Evolutionary conservation across 2,113 vertebrate genomes (phyloP).

Genomic region (Xenopus tropicalis): DNA sequence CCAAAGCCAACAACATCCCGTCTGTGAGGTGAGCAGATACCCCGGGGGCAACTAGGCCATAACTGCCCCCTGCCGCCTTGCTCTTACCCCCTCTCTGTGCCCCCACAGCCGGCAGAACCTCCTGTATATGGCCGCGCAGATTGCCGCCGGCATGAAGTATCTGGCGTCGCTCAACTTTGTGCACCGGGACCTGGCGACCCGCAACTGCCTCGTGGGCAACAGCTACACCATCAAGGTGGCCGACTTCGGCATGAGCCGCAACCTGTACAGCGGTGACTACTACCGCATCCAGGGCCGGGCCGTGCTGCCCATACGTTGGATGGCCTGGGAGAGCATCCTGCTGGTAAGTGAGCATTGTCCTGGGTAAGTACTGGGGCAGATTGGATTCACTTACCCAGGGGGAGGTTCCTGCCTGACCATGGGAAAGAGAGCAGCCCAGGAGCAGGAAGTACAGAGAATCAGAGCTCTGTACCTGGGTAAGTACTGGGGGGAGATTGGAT

Average conservation of each 20-base stretch:
- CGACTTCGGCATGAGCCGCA: constrained; percentile 81
- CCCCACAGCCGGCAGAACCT: constrained; percentile 66
- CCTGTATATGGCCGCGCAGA: constrained; percentile 80
- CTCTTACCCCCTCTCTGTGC: background rate
- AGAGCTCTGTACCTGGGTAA: no score
- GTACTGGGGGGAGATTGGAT: no score
- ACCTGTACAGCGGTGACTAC: constrained; percentile 82
- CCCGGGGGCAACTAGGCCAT: no score
- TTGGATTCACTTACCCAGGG: no score
- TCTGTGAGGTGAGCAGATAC: constrained; percentile 52
- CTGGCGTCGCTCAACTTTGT: constrained; percentile 80
- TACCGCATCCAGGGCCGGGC: constrained; percentile 81
- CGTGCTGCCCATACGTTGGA: constrained; percentile 80
- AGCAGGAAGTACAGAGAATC: no score
- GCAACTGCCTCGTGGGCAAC: constrained; percentile 82
- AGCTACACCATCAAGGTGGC: constrained; percentile 81
- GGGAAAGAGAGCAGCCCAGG: no score
- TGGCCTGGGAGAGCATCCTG: constrained; percentile 85
- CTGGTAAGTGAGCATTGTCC: constrained; percentile 61
- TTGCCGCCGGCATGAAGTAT: constrained; percentile 77
- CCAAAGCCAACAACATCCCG: constrained; percentile 58
- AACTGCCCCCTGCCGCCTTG: no score
- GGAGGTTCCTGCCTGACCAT: no score
- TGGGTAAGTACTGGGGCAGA: no score
- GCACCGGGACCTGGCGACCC: constrained; percentile 76